Evolutionary conservation across 2,888 invertebrate genomes (phyloP), one percentile per base, ranked within the genome.

Genomic region (Morpho achilles): DNA sequence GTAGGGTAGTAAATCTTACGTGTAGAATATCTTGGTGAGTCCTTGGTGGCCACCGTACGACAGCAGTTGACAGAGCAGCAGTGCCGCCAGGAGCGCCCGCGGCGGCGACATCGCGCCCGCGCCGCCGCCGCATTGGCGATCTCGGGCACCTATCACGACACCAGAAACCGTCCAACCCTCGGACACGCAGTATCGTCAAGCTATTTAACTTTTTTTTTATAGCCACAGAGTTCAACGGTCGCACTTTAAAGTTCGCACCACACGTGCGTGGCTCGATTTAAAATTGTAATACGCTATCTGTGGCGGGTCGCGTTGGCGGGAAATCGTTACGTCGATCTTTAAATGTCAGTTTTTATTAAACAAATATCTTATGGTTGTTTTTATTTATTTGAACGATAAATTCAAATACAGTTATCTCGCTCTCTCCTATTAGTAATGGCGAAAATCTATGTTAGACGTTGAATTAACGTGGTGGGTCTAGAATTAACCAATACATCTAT

Each of bases 21-120:
- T 88, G 84, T 81, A 88, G 67, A 89, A 89, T 82, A 88, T 85
- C 82, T 88, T 87, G 87, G 88, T 88, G 82, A 88, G 89, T 79
- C 88, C 87, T 80, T 89, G 89, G 84, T 90, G 90, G 79, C 88
- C 89, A 79, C 88, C 88, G 84, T 87, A 87, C 63, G 87, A 85
- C 67, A 89, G 83, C 77, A 89, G 82, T 77, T 89, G 90, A 73
- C 82, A 88, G 64, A 89, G 77, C 69, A 89, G 84, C 69, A 90
- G 82, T 70, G 75, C 80, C 79, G 88, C 88, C 71, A 90, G 86
- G 79, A 90, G 77, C 81, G 89, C 89, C 82, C 90, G 83, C 85
- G 88, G 83, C 86, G 89, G 87, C 83, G 88, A 86, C 90, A 90
- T 89, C 71, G 77, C 76, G 80, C 79, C 75, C 71, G 72, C 84